phyloP scores from a whole-genome alignment of 30 jellyfish, hydroid and myxozoan genomes.

The Aurelia aurita region DNA sequence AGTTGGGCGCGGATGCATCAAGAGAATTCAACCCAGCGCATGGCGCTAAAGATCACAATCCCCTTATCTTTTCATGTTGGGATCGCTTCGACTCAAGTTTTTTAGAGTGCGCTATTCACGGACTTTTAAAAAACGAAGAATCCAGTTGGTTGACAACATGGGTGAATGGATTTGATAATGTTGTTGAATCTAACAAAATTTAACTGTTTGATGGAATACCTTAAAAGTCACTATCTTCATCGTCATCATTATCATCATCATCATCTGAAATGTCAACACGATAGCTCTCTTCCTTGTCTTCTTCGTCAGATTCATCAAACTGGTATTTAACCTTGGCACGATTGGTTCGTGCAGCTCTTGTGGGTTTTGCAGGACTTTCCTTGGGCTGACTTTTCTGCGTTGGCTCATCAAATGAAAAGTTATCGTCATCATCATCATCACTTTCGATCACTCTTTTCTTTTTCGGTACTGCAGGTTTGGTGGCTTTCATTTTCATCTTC shows the following conservation, averaged over 20 bases:
- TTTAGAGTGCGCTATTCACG: too few species aligned
- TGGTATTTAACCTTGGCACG: constrained; percentile 19
- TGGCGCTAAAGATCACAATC: too few species aligned
- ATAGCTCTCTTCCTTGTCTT: constrained; percentile 30
- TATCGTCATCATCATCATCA: constrained; percentile 80
- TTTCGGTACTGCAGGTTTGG: constrained; percentile 40
- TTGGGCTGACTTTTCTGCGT: background rate
- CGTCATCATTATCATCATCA: constrained; percentile 59
- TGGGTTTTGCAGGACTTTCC: constrained; percentile 46
- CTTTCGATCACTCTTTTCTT: constrained; percentile 62
- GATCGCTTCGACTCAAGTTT: too few species aligned
- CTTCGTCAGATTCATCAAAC: constrained; percentile 20
- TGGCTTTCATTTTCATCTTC: constrained; percentile 1
- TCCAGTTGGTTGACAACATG: too few species aligned
- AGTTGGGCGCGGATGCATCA: too few species aligned
- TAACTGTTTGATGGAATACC: background rate
- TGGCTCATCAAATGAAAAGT: constrained; percentile 44
- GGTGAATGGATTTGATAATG: too few species aligned
- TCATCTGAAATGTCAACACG: constrained; percentile 52
- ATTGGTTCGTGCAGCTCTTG: constrained; percentile 1
- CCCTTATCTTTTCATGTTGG: too few species aligned
- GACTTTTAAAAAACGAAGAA: too few species aligned
- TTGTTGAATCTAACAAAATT: too few species aligned
- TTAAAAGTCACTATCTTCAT: constrained; percentile 59
- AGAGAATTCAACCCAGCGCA: too few species aligned